phyloP scores from a whole-genome alignment of 2,113 vertebrate species.

The Sebastes fasciatus region DNA sequence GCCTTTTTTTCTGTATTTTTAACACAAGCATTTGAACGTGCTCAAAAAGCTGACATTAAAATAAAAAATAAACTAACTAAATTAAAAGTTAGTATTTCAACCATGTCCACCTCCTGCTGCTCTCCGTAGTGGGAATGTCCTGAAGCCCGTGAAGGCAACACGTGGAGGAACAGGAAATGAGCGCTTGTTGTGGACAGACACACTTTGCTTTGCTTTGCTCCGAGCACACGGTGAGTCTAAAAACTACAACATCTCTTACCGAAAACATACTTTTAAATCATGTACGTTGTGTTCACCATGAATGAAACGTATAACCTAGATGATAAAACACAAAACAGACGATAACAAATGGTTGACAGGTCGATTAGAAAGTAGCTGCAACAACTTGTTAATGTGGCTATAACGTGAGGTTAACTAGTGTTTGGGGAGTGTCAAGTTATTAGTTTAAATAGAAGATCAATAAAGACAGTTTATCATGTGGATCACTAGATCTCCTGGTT shows the following conservation, averaged over 20 bases:
- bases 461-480: background rate
- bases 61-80: no score
- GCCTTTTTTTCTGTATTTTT: background rate
- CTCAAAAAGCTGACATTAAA: background rate
- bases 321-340: background rate
- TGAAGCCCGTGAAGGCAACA: constrained; percentile 53
- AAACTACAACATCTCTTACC: background rate
- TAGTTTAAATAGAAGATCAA: background rate
- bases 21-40: background rate
- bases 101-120: background rate
- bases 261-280: background rate
- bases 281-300: no score
- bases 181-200: constrained; percentile 23
- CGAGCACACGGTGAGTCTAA: constrained; percentile 65
- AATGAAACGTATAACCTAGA: background rate
- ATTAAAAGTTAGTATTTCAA: no score
- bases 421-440: background rate
- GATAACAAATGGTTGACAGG: accelerated
- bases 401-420: no score
- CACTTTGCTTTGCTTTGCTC: background rate
- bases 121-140: background rate
- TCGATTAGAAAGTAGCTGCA: background rate
- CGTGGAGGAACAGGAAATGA: constrained; percentile 54
- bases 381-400: background rate
- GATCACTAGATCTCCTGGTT: no score